Percentiles rank a stretch among this genome's conserved stretches.
Conservation (phyloP, 2,113 vertebrate species). For the Lepus americanus region DNA sequence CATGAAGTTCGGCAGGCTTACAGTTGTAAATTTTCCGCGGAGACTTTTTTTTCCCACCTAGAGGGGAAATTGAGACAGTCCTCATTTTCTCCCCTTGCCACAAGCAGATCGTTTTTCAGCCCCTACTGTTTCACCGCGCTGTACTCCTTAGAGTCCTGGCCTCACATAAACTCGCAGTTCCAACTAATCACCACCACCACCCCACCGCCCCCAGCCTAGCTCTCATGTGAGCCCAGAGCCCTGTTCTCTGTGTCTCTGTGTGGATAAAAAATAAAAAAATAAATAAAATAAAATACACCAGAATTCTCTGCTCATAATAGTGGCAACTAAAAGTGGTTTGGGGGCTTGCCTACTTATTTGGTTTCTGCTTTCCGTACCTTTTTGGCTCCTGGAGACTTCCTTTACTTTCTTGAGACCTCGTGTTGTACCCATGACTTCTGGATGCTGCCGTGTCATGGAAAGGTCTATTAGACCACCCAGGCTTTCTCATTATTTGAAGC, state of each 20-base stretch:
- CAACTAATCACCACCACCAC: too few species aligned
- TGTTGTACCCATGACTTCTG: conserved; percentile 48
- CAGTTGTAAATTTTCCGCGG: background rate
- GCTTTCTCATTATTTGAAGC: conserved; percentile 42
- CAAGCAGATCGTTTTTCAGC: background rate
- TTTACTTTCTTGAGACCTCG: conserved; percentile 58
- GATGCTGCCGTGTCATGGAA: conserved; percentile 47
- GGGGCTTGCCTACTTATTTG: background rate
- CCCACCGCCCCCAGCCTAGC: background rate
- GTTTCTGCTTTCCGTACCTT: conserved; percentile 47
- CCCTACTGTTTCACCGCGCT: background rate
- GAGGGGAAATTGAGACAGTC: background rate
- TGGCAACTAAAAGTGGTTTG: conserved; percentile 1
- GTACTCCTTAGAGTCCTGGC: background rate
- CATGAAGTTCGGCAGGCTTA: background rate
- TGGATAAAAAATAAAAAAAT: background rate
- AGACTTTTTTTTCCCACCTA: conserved; percentile 5
- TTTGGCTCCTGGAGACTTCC: background rate
- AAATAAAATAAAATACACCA: background rate
- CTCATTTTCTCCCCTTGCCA: conserved; percentile 17
- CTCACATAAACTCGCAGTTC: conserved; percentile 1
- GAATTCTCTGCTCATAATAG: background rate
- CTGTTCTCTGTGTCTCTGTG: background rate
- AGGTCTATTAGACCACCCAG: background rate
- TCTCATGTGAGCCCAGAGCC: background rate